phyloP scores from a whole-genome alignment of 2,113 vertebrate genomes.

The Hyla sarda region DNA sequence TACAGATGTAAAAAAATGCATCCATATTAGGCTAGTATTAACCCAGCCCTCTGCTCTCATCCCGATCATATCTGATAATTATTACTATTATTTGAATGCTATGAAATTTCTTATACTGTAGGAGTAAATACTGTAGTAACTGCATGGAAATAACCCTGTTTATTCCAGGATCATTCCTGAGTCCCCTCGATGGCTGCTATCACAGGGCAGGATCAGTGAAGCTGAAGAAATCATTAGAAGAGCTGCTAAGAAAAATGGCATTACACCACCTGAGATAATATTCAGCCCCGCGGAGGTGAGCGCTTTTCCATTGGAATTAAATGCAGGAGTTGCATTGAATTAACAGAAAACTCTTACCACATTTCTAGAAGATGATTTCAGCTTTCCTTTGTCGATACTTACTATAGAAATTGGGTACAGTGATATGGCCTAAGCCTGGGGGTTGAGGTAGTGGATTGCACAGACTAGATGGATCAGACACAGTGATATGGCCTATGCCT shows the following conservation, averaged over 20 bases:
- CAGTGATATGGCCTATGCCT: too few relatives aligned
- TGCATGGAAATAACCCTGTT: not conserved
- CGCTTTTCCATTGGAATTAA: not conserved
- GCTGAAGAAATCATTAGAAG: slow-evolving; percentile 83
- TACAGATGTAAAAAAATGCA: too few relatives aligned
- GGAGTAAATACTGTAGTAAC: not conserved
- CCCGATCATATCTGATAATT: too few relatives aligned
- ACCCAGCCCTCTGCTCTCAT: too few relatives aligned
- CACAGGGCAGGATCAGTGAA: slow-evolving; percentile 82
- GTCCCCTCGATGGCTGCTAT: slow-evolving; percentile 92
- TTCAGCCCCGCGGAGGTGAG: slow-evolving; percentile 77
- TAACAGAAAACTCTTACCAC: not conserved
- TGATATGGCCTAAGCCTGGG: too few relatives aligned
- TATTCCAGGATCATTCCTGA: slow-evolving; percentile 87
- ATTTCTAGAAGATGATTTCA: not conserved
- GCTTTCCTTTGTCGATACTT: too few relatives aligned
- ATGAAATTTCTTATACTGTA: too few relatives aligned
- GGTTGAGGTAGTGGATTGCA: too few relatives aligned
- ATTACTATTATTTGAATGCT: too few relatives aligned
- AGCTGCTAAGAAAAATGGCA: slow-evolving; percentile 82
- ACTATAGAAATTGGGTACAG: too few relatives aligned
- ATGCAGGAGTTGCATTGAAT: not conserved
- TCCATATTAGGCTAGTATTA: too few relatives aligned
- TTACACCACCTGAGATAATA: slow-evolving; percentile 72
- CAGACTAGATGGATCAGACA: too few relatives aligned